Conservation (phyloP, 2,888 invertebrate genomes). For the Eupsilia transversa region DNA sequence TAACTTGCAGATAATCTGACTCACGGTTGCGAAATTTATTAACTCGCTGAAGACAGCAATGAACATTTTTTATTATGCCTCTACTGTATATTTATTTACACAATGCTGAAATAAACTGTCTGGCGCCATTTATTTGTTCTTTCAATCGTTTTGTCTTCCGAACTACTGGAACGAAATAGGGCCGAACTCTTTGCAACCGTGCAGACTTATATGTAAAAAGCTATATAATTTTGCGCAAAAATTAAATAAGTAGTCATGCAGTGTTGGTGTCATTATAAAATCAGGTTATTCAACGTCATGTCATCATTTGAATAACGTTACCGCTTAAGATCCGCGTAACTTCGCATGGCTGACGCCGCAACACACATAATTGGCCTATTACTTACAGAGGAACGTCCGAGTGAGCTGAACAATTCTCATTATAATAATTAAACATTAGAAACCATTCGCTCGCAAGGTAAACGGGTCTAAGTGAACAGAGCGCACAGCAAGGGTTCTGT, state of each 20-base stretch:
- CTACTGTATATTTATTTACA: slow-evolving; percentile 55
- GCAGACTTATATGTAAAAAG: slow-evolving; percentile 15
- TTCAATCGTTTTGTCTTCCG: slow-evolving; percentile 42
- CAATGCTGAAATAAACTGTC: slow-evolving; percentile 60
- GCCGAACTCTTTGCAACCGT: neutral
- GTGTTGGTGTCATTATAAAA: slow-evolving; percentile 64
- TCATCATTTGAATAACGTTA: slow-evolving; percentile 75
- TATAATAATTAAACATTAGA: slow-evolving; percentile 70
- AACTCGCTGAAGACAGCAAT: slow-evolving; percentile 58
- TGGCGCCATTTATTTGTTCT: slow-evolving; percentile 48
- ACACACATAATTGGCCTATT: slow-evolving; percentile 78
- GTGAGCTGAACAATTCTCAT: slow-evolving; percentile 73
- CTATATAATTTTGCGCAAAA: slow-evolving; percentile 16
- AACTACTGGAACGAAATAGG: slow-evolving; percentile 46
- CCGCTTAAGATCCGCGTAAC: slow-evolving; percentile 71
- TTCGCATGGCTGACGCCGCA: slow-evolving; percentile 74
- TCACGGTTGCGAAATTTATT: slow-evolving; percentile 65
- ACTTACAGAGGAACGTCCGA: slow-evolving; percentile 73
- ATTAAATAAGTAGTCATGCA: slow-evolving; percentile 31
- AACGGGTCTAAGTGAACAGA: slow-evolving; percentile 45
- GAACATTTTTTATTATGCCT: slow-evolving; percentile 55
- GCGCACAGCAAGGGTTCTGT: slow-evolving; percentile 44
- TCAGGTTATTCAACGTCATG: slow-evolving; percentile 61
- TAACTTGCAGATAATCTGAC: slow-evolving; percentile 67
- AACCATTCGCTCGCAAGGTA: slow-evolving; percentile 56